phyloP scores from a whole-genome alignment of 2,888 invertebrate genomes.

The Xestia xanthographa region DNA sequence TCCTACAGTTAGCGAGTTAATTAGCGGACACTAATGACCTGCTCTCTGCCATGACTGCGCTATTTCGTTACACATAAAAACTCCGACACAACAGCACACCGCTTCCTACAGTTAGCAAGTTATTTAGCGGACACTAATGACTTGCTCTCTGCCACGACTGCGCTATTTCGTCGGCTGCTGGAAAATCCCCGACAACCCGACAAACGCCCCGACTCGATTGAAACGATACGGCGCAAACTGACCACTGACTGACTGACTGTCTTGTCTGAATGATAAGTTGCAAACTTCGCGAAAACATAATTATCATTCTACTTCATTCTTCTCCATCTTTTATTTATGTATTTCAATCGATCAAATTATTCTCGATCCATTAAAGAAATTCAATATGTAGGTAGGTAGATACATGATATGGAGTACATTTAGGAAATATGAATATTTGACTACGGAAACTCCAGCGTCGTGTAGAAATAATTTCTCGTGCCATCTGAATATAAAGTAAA shows the following conservation, averaged over 20 bases:
- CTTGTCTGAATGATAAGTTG: not conserved
- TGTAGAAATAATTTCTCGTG: not conserved
- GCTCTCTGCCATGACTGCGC: not conserved
- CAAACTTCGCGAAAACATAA: not conserved
- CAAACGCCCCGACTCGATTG: not conserved
- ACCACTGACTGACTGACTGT: too few relatives aligned
- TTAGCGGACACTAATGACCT: slow-evolving; percentile 9
- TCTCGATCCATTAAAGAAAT: not conserved
- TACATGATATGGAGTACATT: not conserved
- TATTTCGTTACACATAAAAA: too few relatives aligned
- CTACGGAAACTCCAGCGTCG: not conserved
- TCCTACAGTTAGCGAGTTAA: not conserved
- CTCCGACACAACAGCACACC: not conserved
- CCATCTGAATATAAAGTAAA: slow-evolving; percentile 8
- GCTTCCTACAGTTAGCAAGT: not conserved
- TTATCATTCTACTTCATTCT: not conserved
- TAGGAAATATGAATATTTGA: slow-evolving; percentile 9
- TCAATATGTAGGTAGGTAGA: not conserved
- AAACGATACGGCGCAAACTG: not conserved
- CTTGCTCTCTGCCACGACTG: not conserved
- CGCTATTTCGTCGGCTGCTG: slow-evolving; percentile 10
- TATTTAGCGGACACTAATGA: slow-evolving; percentile 13
- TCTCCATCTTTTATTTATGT: not conserved
- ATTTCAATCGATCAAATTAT: not conserved
- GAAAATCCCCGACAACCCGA: slow-evolving; percentile 26